Base-by-base conservation (phyloP, 2,113 vertebrate species). In the Perca schrenkii region DNA sequence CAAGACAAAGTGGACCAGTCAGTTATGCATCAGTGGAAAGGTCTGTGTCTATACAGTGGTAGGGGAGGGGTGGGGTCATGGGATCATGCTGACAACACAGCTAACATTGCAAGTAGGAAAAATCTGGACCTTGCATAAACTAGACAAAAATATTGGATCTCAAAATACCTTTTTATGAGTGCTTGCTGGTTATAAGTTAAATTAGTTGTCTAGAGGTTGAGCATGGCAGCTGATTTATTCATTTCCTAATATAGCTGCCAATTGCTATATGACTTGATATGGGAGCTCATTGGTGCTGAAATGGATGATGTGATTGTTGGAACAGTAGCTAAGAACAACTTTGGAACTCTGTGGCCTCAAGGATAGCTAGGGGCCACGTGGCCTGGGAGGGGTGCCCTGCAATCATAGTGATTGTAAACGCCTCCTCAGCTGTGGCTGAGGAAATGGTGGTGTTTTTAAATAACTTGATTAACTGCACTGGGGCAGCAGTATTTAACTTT, bases 1-100 rank as follows among this genome's bases (percentile, higher is more conserved):
- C 67, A 85, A 81, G 80, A 91, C 88, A 89, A 90, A 88, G 78
- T 86, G 77, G 61, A 80, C 72, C 77, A 86, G 87, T 90, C 82
- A 88, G 74, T 78, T 83, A 79, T 66, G 25, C 73, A 77, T 70
- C 54, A 68, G 31, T 75, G 67, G 25, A 7, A 81, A 69, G 16
- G 40, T 78, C 72, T 89, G 22, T 58, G 69, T 70, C 62, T 75
- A 21, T 46, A 34, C 19, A 80, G 28, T 47, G 58, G 22, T 6
- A 60, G 52, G 50, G 49, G 57, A 56, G 71, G 28, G 58, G 8
- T 5, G 1, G 53, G 54, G 47, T 76, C 65, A 52, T 50, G 52
- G 68, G 43, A 50, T 73, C 61, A 64, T 58, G 34, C 43, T 77
- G 54, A 84, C 68, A 68, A 66, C 14, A 34, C 58, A 13, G 47